These are phyloP conservation scores for Acanthosepion pharaonis DNA, from an alignment of 2,888 invertebrate species.

Conservation along the genomic window DNA sequence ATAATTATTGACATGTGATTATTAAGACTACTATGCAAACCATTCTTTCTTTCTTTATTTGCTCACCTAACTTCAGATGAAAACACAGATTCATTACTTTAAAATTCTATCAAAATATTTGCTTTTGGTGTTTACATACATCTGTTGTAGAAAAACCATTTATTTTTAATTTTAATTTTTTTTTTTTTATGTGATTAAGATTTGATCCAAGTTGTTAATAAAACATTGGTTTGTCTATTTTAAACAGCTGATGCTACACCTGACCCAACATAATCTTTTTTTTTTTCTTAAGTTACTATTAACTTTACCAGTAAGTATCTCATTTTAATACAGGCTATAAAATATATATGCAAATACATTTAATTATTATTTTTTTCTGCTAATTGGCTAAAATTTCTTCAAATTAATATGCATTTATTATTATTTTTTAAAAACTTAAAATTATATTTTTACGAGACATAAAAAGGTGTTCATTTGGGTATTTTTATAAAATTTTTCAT, in stretches of 20 bases:
- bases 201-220: background rate
- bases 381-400: too few relatives aligned
- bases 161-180: background rate
- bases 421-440: constrained; percentile 34
- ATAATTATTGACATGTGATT: background rate
- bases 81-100: background rate
- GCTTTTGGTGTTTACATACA: background rate
- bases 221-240: background rate
- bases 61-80: too few relatives aligned
- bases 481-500: background rate
- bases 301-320: background rate
- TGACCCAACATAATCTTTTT: background rate
- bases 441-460: constrained; percentile 38
- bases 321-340: background rate
- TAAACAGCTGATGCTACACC: background rate
- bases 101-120: background rate
- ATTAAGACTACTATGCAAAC: background rate
- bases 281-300: background rate
- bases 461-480: background rate
- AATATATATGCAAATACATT: too few relatives aligned
- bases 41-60: background rate
- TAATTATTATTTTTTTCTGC: too few relatives aligned
- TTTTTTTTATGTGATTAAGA: background rate
- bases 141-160: background rate
- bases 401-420: background rate